Evolutionary conservation across 2,113 vertebrate genomes (phyloP).

Genomic region (Menidia beryllina): DNA sequence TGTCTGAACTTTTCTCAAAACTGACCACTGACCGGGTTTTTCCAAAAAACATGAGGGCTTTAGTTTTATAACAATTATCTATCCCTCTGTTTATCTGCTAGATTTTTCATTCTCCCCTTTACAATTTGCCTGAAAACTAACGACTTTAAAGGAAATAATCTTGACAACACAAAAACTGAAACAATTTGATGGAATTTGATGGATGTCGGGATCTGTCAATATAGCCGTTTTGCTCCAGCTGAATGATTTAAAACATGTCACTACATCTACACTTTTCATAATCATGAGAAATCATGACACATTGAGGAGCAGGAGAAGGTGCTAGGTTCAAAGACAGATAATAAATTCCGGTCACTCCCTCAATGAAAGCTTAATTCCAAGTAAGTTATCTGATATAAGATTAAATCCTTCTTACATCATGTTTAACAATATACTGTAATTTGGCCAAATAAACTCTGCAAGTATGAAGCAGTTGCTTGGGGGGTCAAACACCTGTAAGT

Average conservation of each 20-base stretch:
- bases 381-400: slow-evolving; percentile 15
- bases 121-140: slow-evolving; percentile 41
- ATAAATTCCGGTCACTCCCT: slow-evolving; percentile 21
- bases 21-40: slow-evolving; percentile 14
- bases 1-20: slow-evolving; percentile 48
- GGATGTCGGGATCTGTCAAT: slow-evolving; percentile 9
- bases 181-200: slow-evolving; percentile 31
- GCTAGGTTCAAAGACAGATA: slow-evolving; percentile 20
- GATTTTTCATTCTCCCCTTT: slow-evolving; percentile 21
- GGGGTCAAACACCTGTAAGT: neutral
- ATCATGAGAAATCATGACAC: neutral
- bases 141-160: slow-evolving; percentile 38
- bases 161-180: slow-evolving; percentile 37
- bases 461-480: neutral
- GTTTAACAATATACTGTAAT: neutral
- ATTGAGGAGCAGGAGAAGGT: slow-evolving; percentile 3
- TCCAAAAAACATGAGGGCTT: slow-evolving; percentile 34
- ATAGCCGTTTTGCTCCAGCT: slow-evolving; percentile 28
- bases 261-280: neutral
- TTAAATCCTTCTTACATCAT: neutral
- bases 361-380: slow-evolving; percentile 20
- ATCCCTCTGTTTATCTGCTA: slow-evolving; percentile 47
- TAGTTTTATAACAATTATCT: slow-evolving; percentile 33
- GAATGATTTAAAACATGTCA: slow-evolving; percentile 25
- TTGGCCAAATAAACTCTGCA: neutral